phyloP scores from a whole-genome alignment of 1,140 invertebrate species.

The Solenopsis fugax region DNA sequence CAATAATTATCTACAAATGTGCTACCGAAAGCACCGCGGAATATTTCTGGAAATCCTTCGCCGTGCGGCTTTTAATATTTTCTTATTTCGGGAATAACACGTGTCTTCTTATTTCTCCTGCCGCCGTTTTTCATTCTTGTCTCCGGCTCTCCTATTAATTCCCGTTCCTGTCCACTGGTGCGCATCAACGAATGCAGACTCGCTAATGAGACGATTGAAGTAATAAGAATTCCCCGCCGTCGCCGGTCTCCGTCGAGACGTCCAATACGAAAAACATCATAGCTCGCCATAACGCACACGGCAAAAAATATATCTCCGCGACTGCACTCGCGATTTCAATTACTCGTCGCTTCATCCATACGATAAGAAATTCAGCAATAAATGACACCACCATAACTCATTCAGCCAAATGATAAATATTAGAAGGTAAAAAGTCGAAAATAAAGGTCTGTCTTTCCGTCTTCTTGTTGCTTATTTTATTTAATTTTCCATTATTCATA shows the following conservation, averaged over 20 bases:
- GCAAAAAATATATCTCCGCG: slow-evolving; percentile 27
- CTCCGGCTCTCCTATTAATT: slow-evolving; percentile 63
- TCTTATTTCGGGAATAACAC: slow-evolving; percentile 33
- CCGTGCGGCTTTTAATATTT: not conserved
- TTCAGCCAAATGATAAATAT: not conserved
- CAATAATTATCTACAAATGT: not conserved
- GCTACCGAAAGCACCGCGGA: not conserved
- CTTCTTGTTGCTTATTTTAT: too few relatives aligned
- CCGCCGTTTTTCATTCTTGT: slow-evolving; percentile 30
- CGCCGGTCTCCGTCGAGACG: slow-evolving; percentile 20
- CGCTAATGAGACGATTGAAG: slow-evolving; percentile 66
- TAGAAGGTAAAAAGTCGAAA: not conserved
- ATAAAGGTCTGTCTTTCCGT: not conserved
- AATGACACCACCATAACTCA: slow-evolving; percentile 4
- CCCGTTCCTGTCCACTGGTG: slow-evolving; percentile 37
- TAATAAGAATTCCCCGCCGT: slow-evolving; percentile 61
- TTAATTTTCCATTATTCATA: not conserved
- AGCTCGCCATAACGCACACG: not conserved
- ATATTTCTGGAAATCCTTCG: slow-evolving; percentile 5
- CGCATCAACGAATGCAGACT: slow-evolving; percentile 67
- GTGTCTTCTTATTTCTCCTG: too few relatives aligned
- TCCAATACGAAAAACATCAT: slow-evolving; percentile 20
- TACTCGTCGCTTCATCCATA: slow-evolving; percentile 11
- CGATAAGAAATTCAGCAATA: slow-evolving; percentile 17
- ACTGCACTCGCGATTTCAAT: slow-evolving; percentile 52